Conservation (phyloP, 2,797 vertebrate species). For the Lutjanus campechanus region DNA sequence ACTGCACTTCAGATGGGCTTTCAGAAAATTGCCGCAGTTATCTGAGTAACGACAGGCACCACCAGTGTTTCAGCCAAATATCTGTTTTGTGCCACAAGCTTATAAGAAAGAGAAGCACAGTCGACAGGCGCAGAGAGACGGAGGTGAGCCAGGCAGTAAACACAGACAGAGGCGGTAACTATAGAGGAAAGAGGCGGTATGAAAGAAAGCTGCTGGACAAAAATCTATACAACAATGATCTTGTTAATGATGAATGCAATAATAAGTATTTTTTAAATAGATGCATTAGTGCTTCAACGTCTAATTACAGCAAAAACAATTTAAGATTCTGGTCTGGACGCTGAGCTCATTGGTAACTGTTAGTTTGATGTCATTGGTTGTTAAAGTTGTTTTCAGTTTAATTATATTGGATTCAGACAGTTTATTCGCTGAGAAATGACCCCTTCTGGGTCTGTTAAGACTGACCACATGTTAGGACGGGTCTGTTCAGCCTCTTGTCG, state of each 20-base stretch:
- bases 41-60: slow-evolving; percentile 16
- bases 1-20: slow-evolving; percentile 23
- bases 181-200: not conserved
- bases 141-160: not conserved
- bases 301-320: not conserved
- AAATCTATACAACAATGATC: slow-evolving; percentile 13
- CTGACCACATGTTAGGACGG: not conserved
- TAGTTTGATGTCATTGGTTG: slow-evolving; percentile 4
- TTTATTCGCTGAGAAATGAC: not conserved
- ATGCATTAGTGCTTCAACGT: not conserved
- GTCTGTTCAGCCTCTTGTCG: not conserved
- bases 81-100: slow-evolving; percentile 13
- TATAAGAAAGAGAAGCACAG: slow-evolving; percentile 4
- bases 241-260: not conserved
- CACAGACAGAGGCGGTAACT: not conserved
- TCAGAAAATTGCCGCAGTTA: slow-evolving; percentile 35
- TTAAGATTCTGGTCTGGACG: not conserved
- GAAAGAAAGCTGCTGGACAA: not conserved
- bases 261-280: not conserved
- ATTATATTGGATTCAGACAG: not conserved
- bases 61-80: slow-evolving; percentile 12
- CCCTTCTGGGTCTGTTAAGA: not conserved
- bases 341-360: not conserved
- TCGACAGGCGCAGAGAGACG: not conserved
- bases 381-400: not conserved